Percentiles rank a stretch among this genome's conserved stretches.
phyloP scores from a whole-genome alignment of 2,888 invertebrate species.

The Macaria notata region DNA sequence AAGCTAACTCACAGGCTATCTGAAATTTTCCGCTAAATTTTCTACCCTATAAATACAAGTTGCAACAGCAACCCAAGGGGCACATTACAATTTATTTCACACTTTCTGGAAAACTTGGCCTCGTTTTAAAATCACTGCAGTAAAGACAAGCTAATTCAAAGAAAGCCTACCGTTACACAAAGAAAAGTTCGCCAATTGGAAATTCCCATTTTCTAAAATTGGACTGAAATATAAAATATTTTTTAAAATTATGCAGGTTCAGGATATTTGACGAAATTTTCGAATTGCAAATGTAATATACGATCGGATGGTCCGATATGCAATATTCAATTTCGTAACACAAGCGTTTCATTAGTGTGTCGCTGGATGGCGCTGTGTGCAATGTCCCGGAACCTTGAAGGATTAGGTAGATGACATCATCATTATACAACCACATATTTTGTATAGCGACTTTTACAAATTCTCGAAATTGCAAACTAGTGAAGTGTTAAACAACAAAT shows the following conservation, averaged over 20 bases:
- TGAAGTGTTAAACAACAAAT: no score
- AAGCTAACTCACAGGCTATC: neutral
- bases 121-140: conserved; percentile 5
- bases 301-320: neutral
- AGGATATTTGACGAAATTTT: neutral
- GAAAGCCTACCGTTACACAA: neutral
- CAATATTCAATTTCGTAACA: neutral
- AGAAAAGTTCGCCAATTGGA: neutral
- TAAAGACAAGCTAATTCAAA: neutral
- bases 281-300: neutral
- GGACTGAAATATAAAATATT: neutral
- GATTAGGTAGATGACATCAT: no score
- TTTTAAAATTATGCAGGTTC: neutral
- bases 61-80: conserved; percentile 1
- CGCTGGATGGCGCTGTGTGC: no score
- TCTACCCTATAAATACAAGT: conserved; percentile 1
- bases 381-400: no score
- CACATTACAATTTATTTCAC: conserved; percentile 10
- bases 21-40: neutral
- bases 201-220: neutral
- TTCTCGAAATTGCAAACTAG: no score
- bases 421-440: no score
- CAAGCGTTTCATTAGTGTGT: no score
- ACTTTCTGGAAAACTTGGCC: conserved; percentile 1
- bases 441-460: no score